Conservation (phyloP, 2,888 invertebrate species). For the Tipula unca region DNA sequence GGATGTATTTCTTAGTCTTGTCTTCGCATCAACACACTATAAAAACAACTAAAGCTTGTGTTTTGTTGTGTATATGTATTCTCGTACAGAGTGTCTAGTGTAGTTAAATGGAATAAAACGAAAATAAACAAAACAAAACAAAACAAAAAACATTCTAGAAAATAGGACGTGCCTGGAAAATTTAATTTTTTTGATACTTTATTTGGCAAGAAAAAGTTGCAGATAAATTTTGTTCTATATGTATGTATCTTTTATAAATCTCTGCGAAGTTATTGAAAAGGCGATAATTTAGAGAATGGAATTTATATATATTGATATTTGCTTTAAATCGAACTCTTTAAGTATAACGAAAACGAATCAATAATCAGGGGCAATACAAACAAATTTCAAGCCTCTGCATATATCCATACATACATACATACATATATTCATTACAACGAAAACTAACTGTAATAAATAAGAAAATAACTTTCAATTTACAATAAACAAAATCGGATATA, state of each 20-base stretch:
- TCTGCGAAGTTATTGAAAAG: neutral
- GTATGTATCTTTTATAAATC: neutral
- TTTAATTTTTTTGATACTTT: neutral
- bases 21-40: neutral
- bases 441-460: neutral
- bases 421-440: neutral
- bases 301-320: neutral
- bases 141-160: no score
- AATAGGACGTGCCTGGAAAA: neutral
- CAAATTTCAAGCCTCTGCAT: no score
- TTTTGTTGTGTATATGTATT: neutral
- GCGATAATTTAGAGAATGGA: neutral
- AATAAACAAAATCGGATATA: neutral
- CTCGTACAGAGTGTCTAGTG: neutral
- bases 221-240: no score
- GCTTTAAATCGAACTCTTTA: neutral
- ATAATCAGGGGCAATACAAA: no score
- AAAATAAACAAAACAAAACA: no score
- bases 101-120: neutral
- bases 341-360: no score
- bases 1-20: neutral
- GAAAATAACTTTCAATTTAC: neutral
- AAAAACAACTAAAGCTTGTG: neutral
- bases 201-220: neutral
- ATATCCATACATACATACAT: no score